phyloP scores from a whole-genome alignment of 35 echinoderm and acorn worm species.

The Nesometra sesokonis region DNA sequence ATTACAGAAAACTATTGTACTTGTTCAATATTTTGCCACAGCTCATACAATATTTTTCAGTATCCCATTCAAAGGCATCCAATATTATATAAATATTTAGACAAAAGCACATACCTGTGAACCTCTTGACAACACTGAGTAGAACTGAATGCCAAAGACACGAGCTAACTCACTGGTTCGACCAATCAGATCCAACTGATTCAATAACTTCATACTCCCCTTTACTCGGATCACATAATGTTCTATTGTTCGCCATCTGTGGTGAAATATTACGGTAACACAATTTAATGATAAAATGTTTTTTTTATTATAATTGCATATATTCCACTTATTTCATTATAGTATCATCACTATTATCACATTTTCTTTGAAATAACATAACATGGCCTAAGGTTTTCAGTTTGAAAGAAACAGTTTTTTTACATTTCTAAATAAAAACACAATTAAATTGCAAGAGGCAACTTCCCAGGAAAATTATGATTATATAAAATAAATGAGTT shows the following conservation, averaged over 20 bases:
- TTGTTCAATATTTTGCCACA: too few relatives aligned
- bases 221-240: slow-evolving; percentile 59
- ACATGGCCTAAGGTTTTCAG: too few relatives aligned
- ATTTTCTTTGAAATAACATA: too few relatives aligned
- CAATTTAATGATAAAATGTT: not conserved
- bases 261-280: not conserved
- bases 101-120: slow-evolving; percentile 51
- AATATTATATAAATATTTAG: not conserved
- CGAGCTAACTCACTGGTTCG: slow-evolving; percentile 87
- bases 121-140: slow-evolving; percentile 80
- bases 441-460: too few relatives aligned
- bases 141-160: slow-evolving; percentile 92
- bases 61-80: not conserved
- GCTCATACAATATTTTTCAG: not conserved
- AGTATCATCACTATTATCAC: too few relatives aligned
- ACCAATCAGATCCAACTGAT: slow-evolving; percentile 84
- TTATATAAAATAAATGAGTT: too few relatives aligned
- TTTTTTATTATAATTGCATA: too few relatives aligned
- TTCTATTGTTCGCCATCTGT: slow-evolving; percentile 83
- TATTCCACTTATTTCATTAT: too few relatives aligned
- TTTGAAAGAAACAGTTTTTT: too few relatives aligned
- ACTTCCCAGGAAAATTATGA: too few relatives aligned
- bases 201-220: slow-evolving; percentile 44
- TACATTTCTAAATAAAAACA: too few relatives aligned
- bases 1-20: too few relatives aligned